Base-by-base conservation (phyloP, 1,140 invertebrate genomes). In the Dysdera silvatica region DNA sequence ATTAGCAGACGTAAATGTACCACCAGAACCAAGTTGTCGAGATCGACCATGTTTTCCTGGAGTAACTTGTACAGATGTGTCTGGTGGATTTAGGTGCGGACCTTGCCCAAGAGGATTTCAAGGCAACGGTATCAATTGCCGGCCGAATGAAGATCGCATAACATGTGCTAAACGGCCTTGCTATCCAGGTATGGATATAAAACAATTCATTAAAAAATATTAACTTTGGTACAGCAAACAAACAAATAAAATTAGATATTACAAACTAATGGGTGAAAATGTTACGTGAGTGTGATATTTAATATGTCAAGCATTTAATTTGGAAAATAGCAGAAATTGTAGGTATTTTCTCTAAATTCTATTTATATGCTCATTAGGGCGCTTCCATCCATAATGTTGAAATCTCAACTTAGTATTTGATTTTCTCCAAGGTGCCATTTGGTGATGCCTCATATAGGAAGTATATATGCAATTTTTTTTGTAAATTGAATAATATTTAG, bases 91-190 rank as follows among this genome's bases (percentile, higher is more conserved):
- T 18, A 77, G 83, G 57, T 91, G 89, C 72, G 86, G 86, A 7
- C 70, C 79, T 3, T 93, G 89, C 77, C 89, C 87, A 0, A 70
- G 74, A 10, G 87, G 87, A 18, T 85, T 83, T 74, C 78, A 84
- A 37, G 90, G 89, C 1, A 84, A 92, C 73, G 89, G 89, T 14
- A 76, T 80, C 45, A 78, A 75, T 18, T 93, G 89, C 73, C 80
- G 79, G 67, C 83, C 81, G 31, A 81, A 82, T 52, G 73, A 80
- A 48, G n/a, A n/a, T n/a, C n/a, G n/a, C n/a, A n/a, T n/a, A n/a
- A 82, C 82, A 1, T 94, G 91, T 70, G 74, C 75, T 14, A 83
- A 88, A 68, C 76, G 83, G 55, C 91, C 91, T 0, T 96, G 93
- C 72, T 91, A 83, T 72, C 78, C 76, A 79, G 80, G 86, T 87